Conservation (phyloP, 2,888 invertebrate genomes). For the Ganaspis brasiliensis region DNA sequence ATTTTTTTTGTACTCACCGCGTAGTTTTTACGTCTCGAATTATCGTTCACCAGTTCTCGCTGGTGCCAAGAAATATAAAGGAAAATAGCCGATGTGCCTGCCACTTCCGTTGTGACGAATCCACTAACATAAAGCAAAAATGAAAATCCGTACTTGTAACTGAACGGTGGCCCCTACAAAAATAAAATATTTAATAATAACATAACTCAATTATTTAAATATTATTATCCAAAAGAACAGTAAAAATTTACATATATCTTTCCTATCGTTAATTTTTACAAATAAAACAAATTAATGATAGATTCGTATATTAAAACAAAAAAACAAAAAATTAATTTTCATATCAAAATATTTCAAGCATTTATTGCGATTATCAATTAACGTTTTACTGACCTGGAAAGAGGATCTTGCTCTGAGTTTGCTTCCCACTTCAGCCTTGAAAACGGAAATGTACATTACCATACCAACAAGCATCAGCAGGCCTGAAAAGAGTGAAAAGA, state of each 20-base stretch:
- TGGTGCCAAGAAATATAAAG: constrained; percentile 92
- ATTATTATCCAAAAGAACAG: too few species aligned
- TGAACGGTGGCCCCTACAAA: constrained; percentile 86
- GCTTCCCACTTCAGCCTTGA: constrained; percentile 94
- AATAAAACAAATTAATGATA: too few species aligned
- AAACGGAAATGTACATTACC: constrained; percentile 95
- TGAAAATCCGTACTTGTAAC: constrained; percentile 93
- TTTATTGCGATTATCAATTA: background rate
- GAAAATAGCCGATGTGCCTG: constrained; percentile 93
- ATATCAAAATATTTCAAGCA: background rate
- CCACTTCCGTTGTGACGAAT: constrained; percentile 91
- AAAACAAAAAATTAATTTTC: background rate
- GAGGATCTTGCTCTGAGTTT: constrained; percentile 91
- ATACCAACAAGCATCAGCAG: constrained; percentile 94
- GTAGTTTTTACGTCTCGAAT: constrained; percentile 78
- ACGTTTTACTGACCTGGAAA: constrained; percentile 80
- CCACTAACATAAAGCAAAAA: constrained; percentile 93
- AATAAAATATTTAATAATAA: background rate
- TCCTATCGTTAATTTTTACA: too few species aligned
- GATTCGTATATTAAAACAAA: too few species aligned
- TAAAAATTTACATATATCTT: too few species aligned
- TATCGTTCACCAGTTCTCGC: constrained; percentile 84
- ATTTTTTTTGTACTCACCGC: constrained; percentile 67
- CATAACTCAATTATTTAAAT: too few species aligned
- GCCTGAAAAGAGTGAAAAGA: constrained; percentile 83